Evolutionary conservation across 2,797 vertebrate species (phyloP), one percentile per base, ranked within the genome.

Genomic region (Coregonus suidteri): DNA sequence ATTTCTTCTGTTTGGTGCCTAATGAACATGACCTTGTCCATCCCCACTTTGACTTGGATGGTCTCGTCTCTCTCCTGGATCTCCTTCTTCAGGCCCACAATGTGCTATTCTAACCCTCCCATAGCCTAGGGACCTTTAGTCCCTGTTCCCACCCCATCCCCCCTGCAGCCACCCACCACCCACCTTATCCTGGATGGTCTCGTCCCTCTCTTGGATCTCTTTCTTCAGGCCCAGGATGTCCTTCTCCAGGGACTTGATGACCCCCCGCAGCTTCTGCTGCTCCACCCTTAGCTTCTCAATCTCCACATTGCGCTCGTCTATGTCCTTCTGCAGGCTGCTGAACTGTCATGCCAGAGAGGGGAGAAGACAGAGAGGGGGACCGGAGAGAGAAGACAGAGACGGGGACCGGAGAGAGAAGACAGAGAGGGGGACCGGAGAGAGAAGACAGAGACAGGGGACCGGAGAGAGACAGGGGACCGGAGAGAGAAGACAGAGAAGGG

Each of bases 121-220:
- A 0, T 54, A 16, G 52, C 16, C 52, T 16, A 54, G 52, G 13
- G 11, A 16, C 41, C 41, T 54, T 3, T 13, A 54, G 52, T 16
- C 18, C 6, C 54, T 18, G 54, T 18, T 4, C 54, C 54, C 18
- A n/a, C 14, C 4, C 16, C 15, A 56, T n/a, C 25, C 54, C 15
- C 15, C 15, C 14, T n/a, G 18, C 54, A 20, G 3, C 65, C 31
- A 9, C 65, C 14, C 65, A 15, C 65, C 7, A 1, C 65, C 62
- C 70, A 98, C 98, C 96, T 98, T 98, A 79, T 98, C 95, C 81
- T 96, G 94, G 72, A 95, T 95, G 6, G 94, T 95, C 86, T 94
- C 92, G 0, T 95, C 94, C 54, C 95, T 93, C 79, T 96, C 95
- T 73, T 94, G 91, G 81, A 98, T 95, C 82, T 96, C 95, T 77